Base-by-base conservation (phyloP, 2,113 vertebrate genomes). In the Oophaga pumilio region DNA sequence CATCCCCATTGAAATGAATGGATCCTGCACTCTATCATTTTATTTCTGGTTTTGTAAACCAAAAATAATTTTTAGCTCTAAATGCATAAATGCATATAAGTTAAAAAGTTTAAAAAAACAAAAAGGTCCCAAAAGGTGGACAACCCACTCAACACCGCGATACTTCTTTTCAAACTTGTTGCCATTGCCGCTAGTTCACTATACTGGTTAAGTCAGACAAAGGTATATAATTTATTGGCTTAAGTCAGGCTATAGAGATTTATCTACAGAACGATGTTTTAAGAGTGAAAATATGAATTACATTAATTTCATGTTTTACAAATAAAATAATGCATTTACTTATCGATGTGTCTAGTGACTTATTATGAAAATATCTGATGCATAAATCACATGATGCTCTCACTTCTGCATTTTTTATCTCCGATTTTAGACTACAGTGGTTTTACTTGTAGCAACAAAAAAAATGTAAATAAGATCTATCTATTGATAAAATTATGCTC, bases 181-280 rank as follows among this genome's bases (percentile, higher is more conserved):
- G 77, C 28, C 49, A 69, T 79, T 80, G 84, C 88, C 93, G 71
- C 85, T 71, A 6, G 14, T 79, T 91, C 90, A 91, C 91, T 87
- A 68, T 24, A 73, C 57, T 15, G 13, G 71, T 74, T 62, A 88
- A 52, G 76, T 52, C 43, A 74, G 13, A 59, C 77, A 74, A 69
- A 76, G 17, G 64, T 68, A 64, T 82, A 87, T 88, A 88, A 88
- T 88, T 84, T 88, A 88, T 88, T 88, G 80, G 73, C 86, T 82
- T 83, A 82, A 64, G 60, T 68, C 49, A 17, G 49, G 86, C 81
- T 80, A 84, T 62, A 68, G 50, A 53, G 60, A 84, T 64, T 84
- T 76, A 77, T 53, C 49, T 33, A 76, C 73, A 77, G 24, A 68
- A 76, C 22, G 57, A 82, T 43, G 59, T 88, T 88, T 88, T 88